Base-by-base conservation (phyloP, 2,113 vertebrate species). In the Ceyx margarethae region DNA sequence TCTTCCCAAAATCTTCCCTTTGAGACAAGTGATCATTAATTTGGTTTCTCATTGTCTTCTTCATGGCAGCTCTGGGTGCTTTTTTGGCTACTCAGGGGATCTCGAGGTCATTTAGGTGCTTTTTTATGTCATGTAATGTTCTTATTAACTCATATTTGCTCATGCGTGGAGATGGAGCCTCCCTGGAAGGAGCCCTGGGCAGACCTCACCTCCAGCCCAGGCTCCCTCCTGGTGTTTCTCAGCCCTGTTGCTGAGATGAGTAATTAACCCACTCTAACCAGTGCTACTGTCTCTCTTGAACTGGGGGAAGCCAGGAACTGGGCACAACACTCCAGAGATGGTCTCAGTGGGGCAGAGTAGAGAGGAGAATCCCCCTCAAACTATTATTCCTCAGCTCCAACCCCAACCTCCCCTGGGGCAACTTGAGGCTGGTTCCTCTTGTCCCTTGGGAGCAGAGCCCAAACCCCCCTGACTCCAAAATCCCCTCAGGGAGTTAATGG, bases 111-210 rank as follows among this genome's bases (percentile, higher is more conserved):
- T 64, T 75, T 21, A 37, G 17, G 33, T 0, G 5, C 15, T 87
- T 78, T 35, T 18, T 91, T 12, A 20, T 81, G 40, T 10, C 51
- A 75, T 85, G 84, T 33, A 71, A 28, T 19, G 37, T 5, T 10
- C 22, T 20, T 5, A 15, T 3, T 7, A 10, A 53, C 35, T 56
- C 7, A 3, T 9, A 28, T 2, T 21, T 37, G n/a, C 40, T 35
- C n/a, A 5, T 1, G 3, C 48, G 1, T 0, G 2, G 33, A 29
- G 58, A 15, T 14, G 33, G 45, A 33, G 20, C 45, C 35, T 80
- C 23, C 18, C 60, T 81, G 35, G 68, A 62, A 57, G 48, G 19
- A 67, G 62, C 66, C 2, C 23, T 15, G 57, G 46, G 62, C 48
- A 56, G n/a, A 19, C 57, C 3, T 37, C 5, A 0, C 26, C 54